Conservation (phyloP, 1,140 invertebrate genomes). For the Octopus sinensis region DNA sequence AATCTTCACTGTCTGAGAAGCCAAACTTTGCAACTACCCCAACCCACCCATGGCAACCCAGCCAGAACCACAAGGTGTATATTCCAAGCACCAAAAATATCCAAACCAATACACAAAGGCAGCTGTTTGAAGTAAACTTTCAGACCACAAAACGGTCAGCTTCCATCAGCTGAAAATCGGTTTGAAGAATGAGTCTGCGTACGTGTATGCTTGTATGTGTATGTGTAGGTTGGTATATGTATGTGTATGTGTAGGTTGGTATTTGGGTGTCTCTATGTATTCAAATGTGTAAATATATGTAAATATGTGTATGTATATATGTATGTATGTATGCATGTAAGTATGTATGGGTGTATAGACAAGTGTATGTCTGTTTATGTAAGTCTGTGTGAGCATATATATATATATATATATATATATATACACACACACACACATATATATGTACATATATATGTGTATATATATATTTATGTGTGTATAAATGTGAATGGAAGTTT, state of each 20-base stretch:
- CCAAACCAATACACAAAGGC: too few relatives aligned
- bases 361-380: background rate
- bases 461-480: background rate
- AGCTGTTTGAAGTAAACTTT: too few relatives aligned
- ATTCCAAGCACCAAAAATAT: too few relatives aligned
- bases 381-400: background rate
- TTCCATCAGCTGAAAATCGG: too few relatives aligned
- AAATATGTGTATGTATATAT: background rate
- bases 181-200: too few relatives aligned
- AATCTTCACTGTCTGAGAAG: too few relatives aligned
- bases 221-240: background rate
- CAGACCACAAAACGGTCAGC: too few relatives aligned
- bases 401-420: background rate
- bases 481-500: background rate
- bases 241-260: background rate
- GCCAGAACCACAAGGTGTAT: too few relatives aligned
- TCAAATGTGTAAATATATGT: background rate
- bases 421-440: background rate
- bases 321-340: background rate
- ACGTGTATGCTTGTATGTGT: too few relatives aligned
- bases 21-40: too few relatives aligned
- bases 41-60: too few relatives aligned
- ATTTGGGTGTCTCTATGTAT: background rate
- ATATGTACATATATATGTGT: background rate
- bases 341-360: background rate